Percentiles rank a stretch among this genome's conserved stretches.
Evolutionary conservation across 2,113 vertebrate species (phyloP).

Genomic region (Catharus fuscescens): DNA sequence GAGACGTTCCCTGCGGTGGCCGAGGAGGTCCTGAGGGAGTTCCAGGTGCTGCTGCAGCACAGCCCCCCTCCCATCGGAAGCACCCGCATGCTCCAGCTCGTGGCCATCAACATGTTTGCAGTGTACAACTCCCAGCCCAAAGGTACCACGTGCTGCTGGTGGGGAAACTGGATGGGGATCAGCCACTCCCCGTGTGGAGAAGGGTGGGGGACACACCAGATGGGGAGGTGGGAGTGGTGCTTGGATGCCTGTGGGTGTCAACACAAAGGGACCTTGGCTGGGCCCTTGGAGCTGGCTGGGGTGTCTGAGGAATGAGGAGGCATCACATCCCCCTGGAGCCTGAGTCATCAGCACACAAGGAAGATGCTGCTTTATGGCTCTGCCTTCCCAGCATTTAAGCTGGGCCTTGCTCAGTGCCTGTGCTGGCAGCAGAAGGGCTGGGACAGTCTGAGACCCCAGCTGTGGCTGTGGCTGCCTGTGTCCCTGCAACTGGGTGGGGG

Average conservation of each 20-base stretch:
- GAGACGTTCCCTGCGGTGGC: constrained; percentile 90
- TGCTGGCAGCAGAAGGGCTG: not conserved
- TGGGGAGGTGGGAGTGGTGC: constrained; percentile 36
- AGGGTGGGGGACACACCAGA: not conserved
- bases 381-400: not conserved
- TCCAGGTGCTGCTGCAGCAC: constrained; percentile 89
- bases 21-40: constrained; percentile 89
- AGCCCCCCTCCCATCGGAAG: constrained; percentile 89
- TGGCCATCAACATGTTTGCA: constrained; percentile 98
- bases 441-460: not conserved
- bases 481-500: not conserved
- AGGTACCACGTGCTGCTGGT: constrained; percentile 75
- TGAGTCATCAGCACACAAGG: not conserved
- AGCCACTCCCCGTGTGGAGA: not conserved
- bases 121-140: constrained; percentile 89
- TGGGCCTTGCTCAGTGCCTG: not conserved
- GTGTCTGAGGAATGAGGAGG: constrained; percentile 49
- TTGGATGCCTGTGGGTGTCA: constrained; percentile 49
- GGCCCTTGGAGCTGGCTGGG: not conserved
- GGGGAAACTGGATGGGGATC: not conserved
- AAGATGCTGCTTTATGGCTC: not conserved
- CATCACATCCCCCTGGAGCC: not conserved
- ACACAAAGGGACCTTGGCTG: not conserved
- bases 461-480: not conserved
- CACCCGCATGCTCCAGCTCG: constrained; percentile 92